Conservation (phyloP, 2,113 vertebrate genomes). For the Leucopsar rothschildi region DNA sequence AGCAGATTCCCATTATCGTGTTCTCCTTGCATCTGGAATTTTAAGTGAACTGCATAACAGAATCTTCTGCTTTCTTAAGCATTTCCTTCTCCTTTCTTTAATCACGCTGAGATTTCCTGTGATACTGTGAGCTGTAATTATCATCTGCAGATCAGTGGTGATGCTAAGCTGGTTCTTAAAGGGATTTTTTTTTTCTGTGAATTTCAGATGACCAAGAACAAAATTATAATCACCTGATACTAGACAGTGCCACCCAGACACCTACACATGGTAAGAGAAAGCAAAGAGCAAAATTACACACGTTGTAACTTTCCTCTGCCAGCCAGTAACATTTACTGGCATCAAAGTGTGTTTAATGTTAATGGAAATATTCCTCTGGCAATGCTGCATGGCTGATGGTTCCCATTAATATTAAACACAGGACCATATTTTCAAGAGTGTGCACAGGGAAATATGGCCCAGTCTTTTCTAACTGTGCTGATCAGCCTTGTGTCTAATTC, state of each 20-base stretch:
- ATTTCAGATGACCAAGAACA: constrained; percentile 92
- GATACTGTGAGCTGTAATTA: constrained; percentile 65
- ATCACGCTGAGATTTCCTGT: constrained; percentile 54
- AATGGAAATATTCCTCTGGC: background rate
- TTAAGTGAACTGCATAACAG: constrained; percentile 36
- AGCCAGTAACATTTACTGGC: constrained; percentile 15
- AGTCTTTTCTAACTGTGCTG: background rate
- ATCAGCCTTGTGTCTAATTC: background rate
- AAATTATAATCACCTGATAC: constrained; percentile 93
- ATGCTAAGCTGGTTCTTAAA: constrained; percentile 54
- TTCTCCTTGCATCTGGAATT: constrained; percentile 42
- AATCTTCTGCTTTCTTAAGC: constrained; percentile 63
- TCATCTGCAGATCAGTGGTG: constrained; percentile 41
- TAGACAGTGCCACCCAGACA: constrained; percentile 91
- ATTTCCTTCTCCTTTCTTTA: constrained; percentile 56
- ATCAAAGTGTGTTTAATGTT: background rate
- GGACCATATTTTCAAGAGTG: constrained; percentile 8
- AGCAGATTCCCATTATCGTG: background rate
- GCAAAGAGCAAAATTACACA: constrained; percentile 55
- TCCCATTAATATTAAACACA: constrained; percentile 43
- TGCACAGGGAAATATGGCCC: constrained; percentile 6
- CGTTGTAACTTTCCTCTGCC: constrained; percentile 56
- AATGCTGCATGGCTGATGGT: background rate
- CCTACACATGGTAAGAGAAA: constrained; percentile 92
- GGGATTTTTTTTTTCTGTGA: constrained; percentile 66